A percentile compares a stretch with the other conserved stretches of the same genome.
Evolutionary conservation across 2,113 vertebrate genomes (phyloP).

Genomic region (Burhinus bistriatus): DNA sequence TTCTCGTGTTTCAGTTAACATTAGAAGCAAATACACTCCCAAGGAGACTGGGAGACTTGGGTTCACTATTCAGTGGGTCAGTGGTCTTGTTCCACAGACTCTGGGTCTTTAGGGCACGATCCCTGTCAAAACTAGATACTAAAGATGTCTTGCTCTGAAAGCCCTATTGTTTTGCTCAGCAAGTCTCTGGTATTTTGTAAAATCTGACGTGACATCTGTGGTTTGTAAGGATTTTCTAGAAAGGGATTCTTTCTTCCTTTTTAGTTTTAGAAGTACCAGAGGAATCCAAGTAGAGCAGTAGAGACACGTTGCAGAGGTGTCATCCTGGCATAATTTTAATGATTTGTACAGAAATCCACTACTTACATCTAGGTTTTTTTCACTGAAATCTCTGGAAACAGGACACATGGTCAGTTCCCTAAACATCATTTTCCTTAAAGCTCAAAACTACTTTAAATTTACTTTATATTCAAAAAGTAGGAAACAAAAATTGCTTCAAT

Average conservation of each 20-base stretch:
- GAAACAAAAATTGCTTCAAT: background rate
- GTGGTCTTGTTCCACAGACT: background rate
- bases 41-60: background rate
- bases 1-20: background rate
- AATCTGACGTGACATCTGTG: background rate
- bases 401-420: background rate
- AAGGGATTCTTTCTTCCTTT: background rate
- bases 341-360: background rate
- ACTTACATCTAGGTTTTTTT: background rate
- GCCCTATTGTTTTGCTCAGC: too few relatives aligned
- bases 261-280: background rate
- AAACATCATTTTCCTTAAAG: background rate
- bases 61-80: background rate
- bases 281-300: background rate
- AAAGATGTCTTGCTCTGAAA: background rate
- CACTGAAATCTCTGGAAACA: background rate
- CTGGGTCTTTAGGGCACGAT: background rate
- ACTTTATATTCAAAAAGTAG: background rate
- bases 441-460: background rate
- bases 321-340: background rate
- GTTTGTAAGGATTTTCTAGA: background rate
- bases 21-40: background rate
- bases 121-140: background rate
- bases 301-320: background rate
- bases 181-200: background rate